A percentile compares a stretch with the other conserved stretches of the same genome.
Evolutionary conservation across 2,113 vertebrate species (phyloP).

Genomic region (Gorsachius goisagi): DNA sequence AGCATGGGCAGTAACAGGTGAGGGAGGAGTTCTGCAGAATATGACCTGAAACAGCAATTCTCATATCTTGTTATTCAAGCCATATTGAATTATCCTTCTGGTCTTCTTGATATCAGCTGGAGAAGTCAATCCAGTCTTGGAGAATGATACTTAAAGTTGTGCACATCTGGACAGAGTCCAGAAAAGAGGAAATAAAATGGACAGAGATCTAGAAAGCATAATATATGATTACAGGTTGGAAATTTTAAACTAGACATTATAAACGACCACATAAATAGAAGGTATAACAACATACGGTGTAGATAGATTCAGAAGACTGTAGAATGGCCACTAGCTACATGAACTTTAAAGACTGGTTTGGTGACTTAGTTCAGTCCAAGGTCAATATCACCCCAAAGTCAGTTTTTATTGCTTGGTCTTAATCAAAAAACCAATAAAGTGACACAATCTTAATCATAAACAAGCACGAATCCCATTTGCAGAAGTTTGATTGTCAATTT

Average conservation of each 20-base stretch:
- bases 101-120: neutral
- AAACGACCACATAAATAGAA: neutral
- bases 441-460: neutral
- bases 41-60: neutral
- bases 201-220: neutral
- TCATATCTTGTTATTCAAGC: neutral
- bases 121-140: neutral
- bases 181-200: neutral
- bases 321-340: neutral
- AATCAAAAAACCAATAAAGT: neutral
- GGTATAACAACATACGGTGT: neutral
- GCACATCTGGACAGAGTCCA: neutral
- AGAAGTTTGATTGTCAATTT: neutral
- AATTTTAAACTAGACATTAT: neutral
- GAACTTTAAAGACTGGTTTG: neutral
- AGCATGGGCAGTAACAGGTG: neutral
- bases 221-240: neutral
- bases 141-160: neutral
- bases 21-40: neutral
- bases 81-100: neutral
- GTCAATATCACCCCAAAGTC: neutral
- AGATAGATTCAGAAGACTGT: neutral
- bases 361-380: neutral
- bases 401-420: neutral
- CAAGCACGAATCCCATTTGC: neutral